Evolutionary conservation across 1,140 invertebrate species (phyloP), one percentile per base, ranked within the genome.

Genomic region (Lanistes nyassanus): DNA sequence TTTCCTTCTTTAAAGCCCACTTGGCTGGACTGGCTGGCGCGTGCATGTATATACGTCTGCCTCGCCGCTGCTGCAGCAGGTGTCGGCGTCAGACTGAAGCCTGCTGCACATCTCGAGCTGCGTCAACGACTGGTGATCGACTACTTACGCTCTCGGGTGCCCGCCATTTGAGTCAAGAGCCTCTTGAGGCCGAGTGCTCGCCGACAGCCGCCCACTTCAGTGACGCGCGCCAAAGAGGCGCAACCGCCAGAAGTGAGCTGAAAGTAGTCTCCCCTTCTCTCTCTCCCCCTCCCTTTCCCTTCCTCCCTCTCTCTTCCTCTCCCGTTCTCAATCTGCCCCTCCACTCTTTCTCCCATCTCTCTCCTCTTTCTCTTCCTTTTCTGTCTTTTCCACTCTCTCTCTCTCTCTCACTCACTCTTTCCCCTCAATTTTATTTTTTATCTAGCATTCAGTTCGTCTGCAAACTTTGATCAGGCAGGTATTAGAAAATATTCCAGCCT

Each of bases 151-250:
- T 31, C 56, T 31, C 56, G n/a, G 56, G 13, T 60, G 56, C 56
- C 56, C 13, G 29, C 56, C 56, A 60, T 60, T 60, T 31, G 56
- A 60, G 56, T 60, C 56, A 60, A 60, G 56, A 26, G 29, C 13
- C 56, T 60, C 56, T 60, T 60, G 56, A 60, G n/a, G 23, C 56
- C 56, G n/a, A 60, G 56, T 60, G 56, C 11, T 9, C 29, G 56
- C 56, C n/a, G 56, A 60, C 56, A 60, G 13, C 56, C 56, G 56
- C 13, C 13, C 23, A n/a, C 56, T 60, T 60, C 29, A 60, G 56
- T 60, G 56, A 23, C 56, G 56, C 56, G 56, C 56, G 56, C 56
- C 56, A 60, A 60, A 31, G 56, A 60, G 56, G 56, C 56, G 56
- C 56, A 60, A 60, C 56, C 56, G 42, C 56, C 9, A 60, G 56